These are phyloP conservation scores for Miniopterus natalensis DNA, from an alignment of 2,113 vertebrate species.

Conservation along the genomic window DNA sequence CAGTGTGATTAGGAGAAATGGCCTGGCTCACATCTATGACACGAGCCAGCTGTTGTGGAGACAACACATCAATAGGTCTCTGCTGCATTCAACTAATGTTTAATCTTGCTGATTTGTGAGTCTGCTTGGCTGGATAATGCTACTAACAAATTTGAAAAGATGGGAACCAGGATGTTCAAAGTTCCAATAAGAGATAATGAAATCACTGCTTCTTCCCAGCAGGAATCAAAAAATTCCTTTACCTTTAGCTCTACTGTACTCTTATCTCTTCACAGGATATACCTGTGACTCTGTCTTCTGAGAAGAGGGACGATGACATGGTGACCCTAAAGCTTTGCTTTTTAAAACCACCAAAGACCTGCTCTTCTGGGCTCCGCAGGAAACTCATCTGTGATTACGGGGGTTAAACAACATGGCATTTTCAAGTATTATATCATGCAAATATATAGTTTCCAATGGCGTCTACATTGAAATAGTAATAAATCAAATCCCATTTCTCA, in stretches of 20 bases:
- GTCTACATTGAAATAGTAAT: neutral
- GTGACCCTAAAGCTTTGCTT: neutral
- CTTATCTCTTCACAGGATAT: neutral
- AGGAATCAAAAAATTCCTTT: conserved; percentile 27
- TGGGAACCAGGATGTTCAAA: conserved; percentile 25
- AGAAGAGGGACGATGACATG: neutral
- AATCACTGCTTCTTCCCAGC: neutral
- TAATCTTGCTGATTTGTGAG: conserved; percentile 32
- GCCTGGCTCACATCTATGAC: neutral
- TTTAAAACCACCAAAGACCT: neutral
- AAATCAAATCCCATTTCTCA: neutral
- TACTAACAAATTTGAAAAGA: conserved; percentile 46
- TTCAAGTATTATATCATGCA: conserved; percentile 44
- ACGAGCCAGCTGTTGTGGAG: neutral
- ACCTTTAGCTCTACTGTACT: neutral
- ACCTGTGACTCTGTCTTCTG: neutral
- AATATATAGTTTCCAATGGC: neutral
- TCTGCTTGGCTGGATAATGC: conserved; percentile 36
- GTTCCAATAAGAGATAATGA: neutral
- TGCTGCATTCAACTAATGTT: neutral
- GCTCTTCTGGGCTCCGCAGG: neutral
- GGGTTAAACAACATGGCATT: neutral
- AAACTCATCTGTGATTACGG: neutral
- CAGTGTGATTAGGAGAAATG: neutral
- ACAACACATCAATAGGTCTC: neutral